A percentile compares a stretch with the other conserved stretches of the same genome.
phyloP scores from a whole-genome alignment of 2,113 vertebrate genomes.

The Paraplagusia blochii region DNA sequence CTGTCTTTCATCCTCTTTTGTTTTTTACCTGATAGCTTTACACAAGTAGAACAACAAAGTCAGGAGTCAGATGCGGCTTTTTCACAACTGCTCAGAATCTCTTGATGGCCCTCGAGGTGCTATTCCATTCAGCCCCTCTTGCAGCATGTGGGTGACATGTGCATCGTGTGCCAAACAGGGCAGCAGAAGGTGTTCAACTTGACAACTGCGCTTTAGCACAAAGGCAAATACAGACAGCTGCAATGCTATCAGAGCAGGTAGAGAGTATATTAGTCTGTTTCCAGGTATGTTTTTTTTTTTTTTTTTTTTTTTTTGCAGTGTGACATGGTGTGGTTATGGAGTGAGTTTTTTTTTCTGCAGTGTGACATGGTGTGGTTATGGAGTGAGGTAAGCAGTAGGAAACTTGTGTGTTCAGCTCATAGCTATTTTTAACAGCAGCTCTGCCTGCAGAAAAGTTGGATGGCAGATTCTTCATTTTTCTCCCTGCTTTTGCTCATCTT shows the following conservation, averaged over 20 bases:
- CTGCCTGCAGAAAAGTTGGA: constrained; percentile 44
- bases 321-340: constrained; percentile 38
- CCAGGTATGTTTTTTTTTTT: constrained; percentile 26
- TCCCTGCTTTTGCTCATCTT: constrained; percentile 17
- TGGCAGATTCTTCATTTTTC: constrained; percentile 29
- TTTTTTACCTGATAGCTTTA: constrained; percentile 4
- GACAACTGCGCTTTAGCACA: constrained; percentile 44
- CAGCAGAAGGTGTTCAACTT: constrained; percentile 28
- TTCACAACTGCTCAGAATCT: constrained; percentile 28
- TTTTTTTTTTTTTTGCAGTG: constrained; percentile 29
- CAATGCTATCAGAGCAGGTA: constrained; percentile 25
- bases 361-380: constrained; percentile 34
- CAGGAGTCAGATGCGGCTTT: constrained; percentile 21
- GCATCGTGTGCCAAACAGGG: constrained; percentile 33
- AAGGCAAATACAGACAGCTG: constrained; percentile 42
- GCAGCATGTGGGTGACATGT: constrained; percentile 32
- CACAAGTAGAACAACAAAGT: constrained; percentile 7
- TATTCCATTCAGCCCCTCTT: constrained; percentile 15
- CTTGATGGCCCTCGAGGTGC: constrained; percentile 4
- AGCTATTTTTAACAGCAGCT: constrained; percentile 67
- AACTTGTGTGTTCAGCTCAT: constrained; percentile 51
- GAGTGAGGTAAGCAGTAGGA: constrained; percentile 47
- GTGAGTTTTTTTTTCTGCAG: constrained; percentile 36
- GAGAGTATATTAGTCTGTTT: constrained; percentile 36
- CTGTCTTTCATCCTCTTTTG: background rate